phyloP scores from a whole-genome alignment of 1,140 invertebrate species.

The Nylanderia fulva region DNA sequence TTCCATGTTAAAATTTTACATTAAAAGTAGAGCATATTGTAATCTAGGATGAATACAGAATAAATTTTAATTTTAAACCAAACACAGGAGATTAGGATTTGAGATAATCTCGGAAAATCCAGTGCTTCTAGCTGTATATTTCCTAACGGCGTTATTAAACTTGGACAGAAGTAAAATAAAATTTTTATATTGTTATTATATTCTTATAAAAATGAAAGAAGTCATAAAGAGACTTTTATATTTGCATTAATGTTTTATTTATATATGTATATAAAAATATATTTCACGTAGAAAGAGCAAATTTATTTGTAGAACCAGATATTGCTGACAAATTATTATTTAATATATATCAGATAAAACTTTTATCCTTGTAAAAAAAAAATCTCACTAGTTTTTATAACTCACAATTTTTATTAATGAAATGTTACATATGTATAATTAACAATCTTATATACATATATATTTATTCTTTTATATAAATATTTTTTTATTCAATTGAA shows the following conservation, averaged over 20 bases:
- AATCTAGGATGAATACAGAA: neutral
- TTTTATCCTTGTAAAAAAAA: neutral
- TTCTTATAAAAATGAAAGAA: neutral
- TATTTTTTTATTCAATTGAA: neutral
- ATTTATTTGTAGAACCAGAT: neutral
- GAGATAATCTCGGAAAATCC: constrained; percentile 9
- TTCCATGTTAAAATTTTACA: neutral
- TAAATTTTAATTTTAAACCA: constrained; percentile 9
- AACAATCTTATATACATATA: neutral
- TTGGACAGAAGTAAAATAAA: neutral
- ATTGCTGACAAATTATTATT: neutral
- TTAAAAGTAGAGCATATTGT: neutral
- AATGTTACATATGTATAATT: neutral
- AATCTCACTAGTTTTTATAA: neutral
- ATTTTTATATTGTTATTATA: neutral
- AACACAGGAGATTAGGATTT: constrained; percentile 10
- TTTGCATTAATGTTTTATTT: too few relatives aligned
- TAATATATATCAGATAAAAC: neutral
- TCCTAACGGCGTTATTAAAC: neutral
- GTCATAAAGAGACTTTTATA: too few relatives aligned
- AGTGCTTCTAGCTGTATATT: neutral
- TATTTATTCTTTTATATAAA: neutral
- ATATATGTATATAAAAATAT: too few relatives aligned
- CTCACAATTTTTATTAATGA: neutral
- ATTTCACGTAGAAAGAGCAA: too few relatives aligned